These are phyloP conservation scores for Lycocorax pyrrhopterus DNA, from an alignment of 2,113 vertebrate species.

Conservation along the genomic window DNA sequence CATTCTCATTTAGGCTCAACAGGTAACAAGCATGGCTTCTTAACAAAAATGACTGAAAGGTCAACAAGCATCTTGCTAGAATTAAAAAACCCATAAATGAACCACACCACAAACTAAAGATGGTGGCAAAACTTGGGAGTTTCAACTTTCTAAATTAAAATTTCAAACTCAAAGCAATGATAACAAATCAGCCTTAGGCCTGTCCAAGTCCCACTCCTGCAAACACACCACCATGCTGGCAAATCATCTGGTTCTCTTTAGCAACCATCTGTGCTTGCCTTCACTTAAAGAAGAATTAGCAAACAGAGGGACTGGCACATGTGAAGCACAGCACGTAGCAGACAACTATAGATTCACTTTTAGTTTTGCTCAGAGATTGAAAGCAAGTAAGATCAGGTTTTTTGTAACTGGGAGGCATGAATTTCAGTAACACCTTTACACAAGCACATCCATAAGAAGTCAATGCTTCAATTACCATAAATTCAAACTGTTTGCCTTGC, in stretches of 20 bases:
- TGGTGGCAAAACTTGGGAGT: neutral
- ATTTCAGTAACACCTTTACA: neutral
- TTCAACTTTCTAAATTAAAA: neutral
- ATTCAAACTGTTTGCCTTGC: neutral
- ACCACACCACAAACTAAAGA: neutral
- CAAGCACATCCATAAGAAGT: neutral
- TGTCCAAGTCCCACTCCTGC: neutral
- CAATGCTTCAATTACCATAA: neutral
- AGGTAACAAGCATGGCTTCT: neutral
- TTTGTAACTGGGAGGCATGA: neutral
- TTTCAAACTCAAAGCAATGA: neutral
- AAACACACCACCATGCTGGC: neutral
- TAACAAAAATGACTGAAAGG: neutral
- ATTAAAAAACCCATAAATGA: neutral
- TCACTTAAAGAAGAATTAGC: neutral
- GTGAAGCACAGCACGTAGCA: neutral
- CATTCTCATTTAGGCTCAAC: neutral
- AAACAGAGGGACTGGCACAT: slow-evolving; percentile 8
- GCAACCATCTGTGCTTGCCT: slow-evolving; percentile 35
- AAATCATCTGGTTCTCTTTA: neutral
- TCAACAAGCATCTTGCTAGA: neutral
- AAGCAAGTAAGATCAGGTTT: neutral
- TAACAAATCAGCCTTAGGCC: neutral
- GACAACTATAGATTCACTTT: neutral
- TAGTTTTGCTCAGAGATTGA: neutral